Conservation (phyloP, 2,888 invertebrate species). For the Neocrepidodera transversa region DNA sequence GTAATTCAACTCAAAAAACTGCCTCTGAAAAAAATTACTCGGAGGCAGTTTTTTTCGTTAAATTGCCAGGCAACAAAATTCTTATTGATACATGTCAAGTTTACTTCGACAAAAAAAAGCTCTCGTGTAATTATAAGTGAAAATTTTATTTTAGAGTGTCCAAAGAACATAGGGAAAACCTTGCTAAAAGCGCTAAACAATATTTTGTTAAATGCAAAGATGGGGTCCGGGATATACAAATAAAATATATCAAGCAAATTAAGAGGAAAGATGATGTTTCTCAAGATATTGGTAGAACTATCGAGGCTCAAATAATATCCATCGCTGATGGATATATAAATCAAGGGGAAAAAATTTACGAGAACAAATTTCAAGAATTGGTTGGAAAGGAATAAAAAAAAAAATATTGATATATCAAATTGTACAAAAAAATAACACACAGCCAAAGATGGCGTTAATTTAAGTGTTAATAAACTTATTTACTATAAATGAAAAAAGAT, state of each 20-base stretch:
- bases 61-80: no score
- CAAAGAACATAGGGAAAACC: slow-evolving; percentile 86
- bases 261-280: slow-evolving; percentile 75
- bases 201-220: slow-evolving; percentile 82
- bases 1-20: no score
- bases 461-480: no score
- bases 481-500: no score
- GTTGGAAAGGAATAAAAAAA: slow-evolving; percentile 62
- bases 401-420: background rate
- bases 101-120: no score
- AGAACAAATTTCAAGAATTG: slow-evolving; percentile 79
- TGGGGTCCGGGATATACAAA: slow-evolving; percentile 77
- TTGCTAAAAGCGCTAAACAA: slow-evolving; percentile 87
- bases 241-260: slow-evolving; percentile 72
- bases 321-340: slow-evolving; percentile 72
- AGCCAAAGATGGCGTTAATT: no score
- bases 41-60: no score
- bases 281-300: slow-evolving; percentile 71
- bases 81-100: no score
- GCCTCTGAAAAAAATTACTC: no score
- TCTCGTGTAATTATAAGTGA: no score
- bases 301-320: slow-evolving; percentile 74
- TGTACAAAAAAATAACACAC: no score
- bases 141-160: slow-evolving; percentile 69
- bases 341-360: slow-evolving; percentile 71